These are phyloP conservation scores for Lagopus leucura DNA, from an alignment of 2,113 vertebrate species.

Conservation along the genomic window DNA sequence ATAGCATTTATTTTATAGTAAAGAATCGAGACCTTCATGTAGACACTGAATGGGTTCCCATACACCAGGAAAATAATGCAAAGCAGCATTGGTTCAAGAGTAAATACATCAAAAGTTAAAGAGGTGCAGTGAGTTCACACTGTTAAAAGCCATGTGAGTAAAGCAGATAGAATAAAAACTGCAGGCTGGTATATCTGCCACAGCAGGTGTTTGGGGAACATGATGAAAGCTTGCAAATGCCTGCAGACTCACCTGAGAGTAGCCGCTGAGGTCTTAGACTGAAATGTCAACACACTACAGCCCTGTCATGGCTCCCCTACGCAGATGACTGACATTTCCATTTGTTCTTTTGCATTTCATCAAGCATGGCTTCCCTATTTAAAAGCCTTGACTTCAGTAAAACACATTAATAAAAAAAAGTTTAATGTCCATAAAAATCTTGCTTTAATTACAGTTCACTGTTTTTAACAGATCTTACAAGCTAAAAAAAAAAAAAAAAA, in stretches of 20 bases:
- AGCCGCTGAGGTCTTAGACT: not conserved
- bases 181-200: not conserved
- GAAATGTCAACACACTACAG: constrained; percentile 4
- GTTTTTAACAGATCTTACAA: not conserved
- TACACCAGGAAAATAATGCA: not conserved
- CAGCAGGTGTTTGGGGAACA: not conserved
- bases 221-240: not conserved
- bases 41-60: not conserved
- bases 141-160: not conserved
- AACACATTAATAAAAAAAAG: not conserved
- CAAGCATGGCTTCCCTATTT: not conserved
- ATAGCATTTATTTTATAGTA: not conserved
- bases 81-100: not conserved
- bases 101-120: not conserved
- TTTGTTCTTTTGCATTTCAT: not conserved
- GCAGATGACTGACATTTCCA: not conserved
- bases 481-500: not conserved
- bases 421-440: not conserved
- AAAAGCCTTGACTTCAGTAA: not conserved
- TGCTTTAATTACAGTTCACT: not conserved
- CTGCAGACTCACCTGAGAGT: not conserved
- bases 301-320: not conserved
- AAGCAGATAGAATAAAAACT: not conserved
- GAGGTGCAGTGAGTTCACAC: not conserved
- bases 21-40: not conserved